Evolutionary conservation across 2,113 vertebrate genomes (phyloP).

Genomic region (Podocnemis expansa): DNA sequence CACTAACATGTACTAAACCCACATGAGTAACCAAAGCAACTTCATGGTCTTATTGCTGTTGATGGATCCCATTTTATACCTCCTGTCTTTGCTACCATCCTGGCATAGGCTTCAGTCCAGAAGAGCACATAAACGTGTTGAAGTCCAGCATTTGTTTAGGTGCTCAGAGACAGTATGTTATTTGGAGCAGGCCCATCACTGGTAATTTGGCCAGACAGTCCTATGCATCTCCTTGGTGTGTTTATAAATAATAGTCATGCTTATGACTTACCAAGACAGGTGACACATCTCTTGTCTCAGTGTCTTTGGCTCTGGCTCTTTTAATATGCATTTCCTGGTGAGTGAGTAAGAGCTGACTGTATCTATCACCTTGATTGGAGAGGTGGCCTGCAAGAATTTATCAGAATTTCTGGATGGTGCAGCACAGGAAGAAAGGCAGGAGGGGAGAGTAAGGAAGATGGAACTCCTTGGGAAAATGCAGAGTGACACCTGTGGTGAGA

Average conservation of each 20-base stretch:
- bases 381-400: constrained; percentile 52
- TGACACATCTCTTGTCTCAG: neutral
- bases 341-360: constrained; percentile 30
- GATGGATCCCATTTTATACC: neutral
- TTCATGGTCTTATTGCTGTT: neutral
- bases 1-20: accelerated
- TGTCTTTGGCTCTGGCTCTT: neutral
- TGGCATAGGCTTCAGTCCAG: neutral
- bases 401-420: constrained; percentile 48
- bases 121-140: neutral
- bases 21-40: neutral
- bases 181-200: too few relatives aligned
- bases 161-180: neutral
- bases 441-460: constrained; percentile 55
- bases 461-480: constrained; percentile 21
- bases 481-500: constrained; percentile 51
- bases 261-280: neutral
- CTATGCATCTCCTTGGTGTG: neutral
- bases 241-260: neutral
- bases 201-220: too few relatives aligned
- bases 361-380: constrained; percentile 27
- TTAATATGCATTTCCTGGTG: neutral
- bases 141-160: neutral
- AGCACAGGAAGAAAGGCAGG: constrained; percentile 66
- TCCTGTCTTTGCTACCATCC: neutral